Evolutionary conservation across 2,113 vertebrate genomes (phyloP), one percentile per base, ranked within the genome.

Genomic region (Eubucco bourcierii): DNA sequence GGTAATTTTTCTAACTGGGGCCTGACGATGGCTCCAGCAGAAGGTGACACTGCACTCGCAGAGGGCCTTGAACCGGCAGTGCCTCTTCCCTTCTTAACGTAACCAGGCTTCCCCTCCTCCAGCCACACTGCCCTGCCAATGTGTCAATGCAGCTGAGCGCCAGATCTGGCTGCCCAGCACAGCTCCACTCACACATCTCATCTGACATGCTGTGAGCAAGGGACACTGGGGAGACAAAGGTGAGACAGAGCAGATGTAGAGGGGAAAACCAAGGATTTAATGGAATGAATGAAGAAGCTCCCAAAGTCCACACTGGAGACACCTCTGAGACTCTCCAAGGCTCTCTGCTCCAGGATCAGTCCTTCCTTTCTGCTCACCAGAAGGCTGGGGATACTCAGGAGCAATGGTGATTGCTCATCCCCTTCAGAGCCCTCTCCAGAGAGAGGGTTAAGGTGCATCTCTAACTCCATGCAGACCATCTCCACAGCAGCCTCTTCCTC

Each of bases 221-320:
- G 37, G 55, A 44, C 58, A 28, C 50, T 33, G 9, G 28, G 46
- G 50, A 56, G 61, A 94, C 77, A 96, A 91, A 95, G 90, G 3
- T 25, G 58, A 95, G 53, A 88, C 95, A 78, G 67, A 88, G 15
- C 2, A 1, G 29, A 52, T 46, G 56, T 66, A 78, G 37, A 63
- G 23, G 58, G 67, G 66, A 71, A 93, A 95, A 96, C 47, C 29
- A 58, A 28, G 59, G 70, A 67, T 98, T 98, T 98, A 98, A 98
- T 98, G 88, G 77, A 96, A 95, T 71, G 67, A 89, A 92, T 68
- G 85, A 64, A 87, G 85, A 83, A 71, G 75, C 80, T 76, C 78
- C 84, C 53, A 15, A 90, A 92, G 60, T 90, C 82, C 84, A 82
- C 52, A 53, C 15, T 16, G 41, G 85, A 88, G 74, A 72, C 56